Evolutionary conservation across 2,113 vertebrate genomes (phyloP).

Genomic region (Vicugna pacos): DNA sequence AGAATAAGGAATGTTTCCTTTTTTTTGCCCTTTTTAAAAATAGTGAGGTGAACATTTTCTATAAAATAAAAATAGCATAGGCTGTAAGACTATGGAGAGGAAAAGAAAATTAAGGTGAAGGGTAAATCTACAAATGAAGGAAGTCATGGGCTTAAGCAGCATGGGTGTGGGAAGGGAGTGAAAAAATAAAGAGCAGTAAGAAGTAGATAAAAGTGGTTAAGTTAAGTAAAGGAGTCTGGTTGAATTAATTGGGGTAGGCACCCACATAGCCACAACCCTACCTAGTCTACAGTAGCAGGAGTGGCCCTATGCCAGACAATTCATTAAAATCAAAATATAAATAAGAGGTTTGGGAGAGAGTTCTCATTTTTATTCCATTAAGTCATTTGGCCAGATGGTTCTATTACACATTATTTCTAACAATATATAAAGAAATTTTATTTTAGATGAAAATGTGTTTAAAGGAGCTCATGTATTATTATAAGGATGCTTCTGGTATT

Average conservation of each 20-base stretch:
- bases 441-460: background rate
- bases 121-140: background rate
- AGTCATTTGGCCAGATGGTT: background rate
- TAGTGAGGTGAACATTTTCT: background rate
- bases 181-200: background rate
- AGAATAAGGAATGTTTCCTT: background rate
- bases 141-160: background rate
- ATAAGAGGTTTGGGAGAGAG: background rate
- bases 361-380: background rate
- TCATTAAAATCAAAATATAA: background rate
- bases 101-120: background rate
- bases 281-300: background rate
- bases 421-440: background rate
- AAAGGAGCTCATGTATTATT: background rate
- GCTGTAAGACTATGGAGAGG: background rate
- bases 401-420: background rate
- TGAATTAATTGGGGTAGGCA: background rate
- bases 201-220: background rate
- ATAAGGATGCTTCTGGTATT: background rate
- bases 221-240: background rate
- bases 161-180: background rate
- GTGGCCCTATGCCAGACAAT: background rate
- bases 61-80: background rate
- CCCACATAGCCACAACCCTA: background rate
- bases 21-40: background rate